Evolutionary conservation across 2,113 vertebrate genomes (phyloP).

Genomic region (Helogale parvula): DNA sequence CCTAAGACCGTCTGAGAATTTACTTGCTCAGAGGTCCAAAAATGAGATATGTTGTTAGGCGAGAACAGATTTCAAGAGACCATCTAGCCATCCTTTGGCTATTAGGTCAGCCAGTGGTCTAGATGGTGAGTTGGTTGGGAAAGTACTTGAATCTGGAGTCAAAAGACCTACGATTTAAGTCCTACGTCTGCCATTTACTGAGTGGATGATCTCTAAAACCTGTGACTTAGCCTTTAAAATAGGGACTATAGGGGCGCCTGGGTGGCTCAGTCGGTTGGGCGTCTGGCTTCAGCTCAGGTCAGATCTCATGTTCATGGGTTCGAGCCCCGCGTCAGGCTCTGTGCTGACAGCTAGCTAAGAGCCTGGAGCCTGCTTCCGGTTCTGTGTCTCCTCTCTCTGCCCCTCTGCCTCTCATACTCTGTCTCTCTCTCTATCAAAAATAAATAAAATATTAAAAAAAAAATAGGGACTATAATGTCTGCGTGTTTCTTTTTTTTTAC

Average conservation of each 20-base stretch:
- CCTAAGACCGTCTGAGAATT: constrained; percentile 13
- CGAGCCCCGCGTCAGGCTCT: too few relatives aligned
- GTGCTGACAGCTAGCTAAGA: too few relatives aligned
- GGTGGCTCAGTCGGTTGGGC: too few relatives aligned
- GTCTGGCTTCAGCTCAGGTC: too few relatives aligned
- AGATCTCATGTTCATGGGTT: too few relatives aligned
- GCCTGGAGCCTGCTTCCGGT: too few relatives aligned
- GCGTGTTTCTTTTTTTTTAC: neutral
- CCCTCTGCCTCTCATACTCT: too few relatives aligned
- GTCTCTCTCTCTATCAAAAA: too few relatives aligned
- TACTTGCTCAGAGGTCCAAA: neutral
- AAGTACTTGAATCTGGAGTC: constrained; percentile 42
- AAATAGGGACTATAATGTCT: constrained; percentile 20
- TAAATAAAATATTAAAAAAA: too few relatives aligned
- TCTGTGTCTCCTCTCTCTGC: too few relatives aligned
- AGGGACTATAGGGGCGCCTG: neutral
- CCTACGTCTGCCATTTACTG: neutral
- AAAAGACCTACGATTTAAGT: constrained; percentile 5
- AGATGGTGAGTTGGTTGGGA: constrained; percentile 45
- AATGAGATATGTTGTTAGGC: constrained; percentile 4
- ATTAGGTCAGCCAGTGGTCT: neutral
- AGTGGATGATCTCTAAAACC: neutral
- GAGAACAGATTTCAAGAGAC: constrained; percentile 44
- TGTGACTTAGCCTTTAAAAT: constrained; percentile 25
- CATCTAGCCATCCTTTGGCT: neutral